Evolutionary conservation across 2,797 vertebrate species (phyloP).

Genomic region (Thunnus albacares): DNA sequence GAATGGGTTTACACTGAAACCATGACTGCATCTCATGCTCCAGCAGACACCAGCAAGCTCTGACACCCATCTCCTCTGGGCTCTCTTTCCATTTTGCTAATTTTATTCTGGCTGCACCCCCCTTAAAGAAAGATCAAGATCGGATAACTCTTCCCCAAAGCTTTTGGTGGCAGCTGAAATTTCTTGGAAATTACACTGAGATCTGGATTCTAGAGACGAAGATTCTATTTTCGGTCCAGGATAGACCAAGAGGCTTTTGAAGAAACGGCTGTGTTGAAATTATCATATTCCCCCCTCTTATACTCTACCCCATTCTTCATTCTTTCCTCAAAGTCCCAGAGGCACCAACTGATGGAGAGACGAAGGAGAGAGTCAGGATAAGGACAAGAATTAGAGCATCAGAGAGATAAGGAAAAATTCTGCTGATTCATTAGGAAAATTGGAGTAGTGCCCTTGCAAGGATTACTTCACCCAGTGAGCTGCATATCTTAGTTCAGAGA

Average conservation of each 20-base stretch:
- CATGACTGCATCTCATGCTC: conserved; percentile 68
- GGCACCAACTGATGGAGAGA: conserved; percentile 84
- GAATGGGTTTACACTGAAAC: conserved; percentile 54
- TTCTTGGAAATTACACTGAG: conserved; percentile 68
- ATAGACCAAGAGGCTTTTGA: conserved; percentile 67
- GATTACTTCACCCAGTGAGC: conserved; percentile 39
- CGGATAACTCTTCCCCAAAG: conserved; percentile 49
- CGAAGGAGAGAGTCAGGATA: conserved; percentile 83
- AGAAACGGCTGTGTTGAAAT: conserved; percentile 63
- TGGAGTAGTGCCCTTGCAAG: conserved; percentile 42
- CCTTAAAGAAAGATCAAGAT: conserved; percentile 58
- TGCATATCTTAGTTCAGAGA: conserved; percentile 33
- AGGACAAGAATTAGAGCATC: conserved; percentile 69
- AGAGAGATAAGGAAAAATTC: conserved; percentile 55
- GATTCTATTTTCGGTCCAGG: conserved; percentile 65
- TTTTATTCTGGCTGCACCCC: conserved; percentile 35
- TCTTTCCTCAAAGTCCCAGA: conserved; percentile 67
- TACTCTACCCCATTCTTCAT: conserved; percentile 54
- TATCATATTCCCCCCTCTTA: conserved; percentile 52
- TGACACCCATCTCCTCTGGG: conserved; percentile 40
- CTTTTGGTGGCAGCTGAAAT: conserved; percentile 56
- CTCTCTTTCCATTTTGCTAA: conserved; percentile 24
- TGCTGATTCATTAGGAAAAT: conserved; percentile 66
- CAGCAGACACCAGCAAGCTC: conserved; percentile 56
- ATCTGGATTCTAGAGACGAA: conserved; percentile 67